Evolutionary conservation across 2,888 invertebrate species (phyloP), one percentile per base, ranked within the genome.

Genomic region (Crematogaster levior): DNA sequence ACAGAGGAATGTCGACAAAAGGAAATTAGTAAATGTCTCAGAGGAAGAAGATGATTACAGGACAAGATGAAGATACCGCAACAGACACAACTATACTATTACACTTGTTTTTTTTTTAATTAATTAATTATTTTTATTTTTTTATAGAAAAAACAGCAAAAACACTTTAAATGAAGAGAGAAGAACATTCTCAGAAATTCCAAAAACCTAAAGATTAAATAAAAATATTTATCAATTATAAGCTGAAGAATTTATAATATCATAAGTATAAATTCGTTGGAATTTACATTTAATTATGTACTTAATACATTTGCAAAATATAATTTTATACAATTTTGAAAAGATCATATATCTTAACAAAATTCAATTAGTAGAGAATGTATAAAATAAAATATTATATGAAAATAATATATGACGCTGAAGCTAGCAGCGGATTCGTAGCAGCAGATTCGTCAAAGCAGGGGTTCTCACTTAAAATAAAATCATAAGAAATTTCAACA

Each of bases 11-110:
- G 66, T 77, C 56, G 27, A 48, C 60, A 75, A 40, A 77, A 58
- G 77, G 77, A 77, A 77, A 77, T 77, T 77, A 77, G 56, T 77
- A 77, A 77, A 77, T 77, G 77, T 43, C 66, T 66, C 56, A 46
- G 77, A 66, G 77, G 77, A 77, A 77, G 77, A 77, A 18, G 66
- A 66, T 48, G 43, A 77, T 77, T 77, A 66, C 66, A 30, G 24
- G 18, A n/a, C 37, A 34, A 66, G 65, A 77, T 21, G 21, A 66
- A 77, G 66, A 77, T 43, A 75, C 53, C 53, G 0, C 58, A 46
- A 66, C 24, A 46, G 34, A 18, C 15, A n/a, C 24, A 12, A 43
- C 30, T 56, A 53, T 37, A 63, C 66, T 46, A 66, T 66, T 77
- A 66, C 12, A 18, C 12, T 66, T 46, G 5, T 58, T 77, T 77